phyloP scores from a whole-genome alignment of 1,140 invertebrate genomes.

The Papilio polytes region DNA sequence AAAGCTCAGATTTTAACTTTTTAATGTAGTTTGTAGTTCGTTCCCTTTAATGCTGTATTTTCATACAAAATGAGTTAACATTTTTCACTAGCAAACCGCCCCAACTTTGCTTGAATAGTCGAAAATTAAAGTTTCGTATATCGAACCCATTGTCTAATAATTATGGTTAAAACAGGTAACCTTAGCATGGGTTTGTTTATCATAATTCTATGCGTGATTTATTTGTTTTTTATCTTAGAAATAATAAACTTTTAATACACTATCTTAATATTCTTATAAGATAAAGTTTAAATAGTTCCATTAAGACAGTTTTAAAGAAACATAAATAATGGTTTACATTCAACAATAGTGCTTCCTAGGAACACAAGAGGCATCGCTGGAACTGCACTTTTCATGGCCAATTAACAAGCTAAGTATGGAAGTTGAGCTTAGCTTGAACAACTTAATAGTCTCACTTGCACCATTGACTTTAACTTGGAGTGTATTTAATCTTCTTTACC shows the following conservation, averaged over 20 bases:
- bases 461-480: constrained; percentile 38
- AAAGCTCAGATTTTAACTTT: constrained; percentile 38
- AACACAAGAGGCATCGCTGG: constrained; percentile 15
- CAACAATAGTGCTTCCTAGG: background rate
- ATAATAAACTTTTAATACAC: too few species aligned
- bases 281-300: background rate
- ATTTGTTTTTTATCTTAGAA: too few species aligned
- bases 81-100: too few species aligned
- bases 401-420: constrained; percentile 38
- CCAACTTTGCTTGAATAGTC: too few species aligned
- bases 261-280: background rate
- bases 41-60: background rate
- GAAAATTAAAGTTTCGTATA: too few species aligned
- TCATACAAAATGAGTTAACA: too few species aligned
- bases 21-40: constrained; percentile 17
- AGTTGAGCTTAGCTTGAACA: constrained; percentile 32
- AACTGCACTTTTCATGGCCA: constrained; percentile 37
- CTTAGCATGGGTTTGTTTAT: too few species aligned
- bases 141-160: too few species aligned
- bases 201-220: too few species aligned
- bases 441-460: constrained; percentile 36
- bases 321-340: constrained; percentile 10
- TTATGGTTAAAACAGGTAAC: too few species aligned
- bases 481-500: constrained; percentile 38
- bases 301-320: background rate